Evolutionary conservation across 2,113 vertebrate genomes (phyloP).

Genomic region (Myiagra hebetior): DNA sequence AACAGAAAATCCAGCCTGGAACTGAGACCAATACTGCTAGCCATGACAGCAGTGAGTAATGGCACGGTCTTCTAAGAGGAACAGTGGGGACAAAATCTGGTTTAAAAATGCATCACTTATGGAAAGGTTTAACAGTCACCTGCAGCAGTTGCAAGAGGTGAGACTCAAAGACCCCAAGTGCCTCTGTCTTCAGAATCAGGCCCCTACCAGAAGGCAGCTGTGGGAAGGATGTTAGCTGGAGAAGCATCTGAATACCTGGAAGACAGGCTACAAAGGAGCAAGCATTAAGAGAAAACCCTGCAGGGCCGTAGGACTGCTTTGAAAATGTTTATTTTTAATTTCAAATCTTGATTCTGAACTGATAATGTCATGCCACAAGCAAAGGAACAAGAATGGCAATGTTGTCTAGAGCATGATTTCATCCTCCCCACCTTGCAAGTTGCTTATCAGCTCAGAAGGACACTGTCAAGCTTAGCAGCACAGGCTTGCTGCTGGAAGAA

Average conservation of each 20-base stretch:
- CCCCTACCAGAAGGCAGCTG: not conserved
- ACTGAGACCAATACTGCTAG: not conserved
- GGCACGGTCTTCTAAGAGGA: not conserved
- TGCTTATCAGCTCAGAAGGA: not conserved
- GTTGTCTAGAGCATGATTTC: slow-evolving; percentile 25
- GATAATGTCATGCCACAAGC: slow-evolving; percentile 19
- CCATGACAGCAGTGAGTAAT: not conserved
- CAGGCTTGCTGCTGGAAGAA: slow-evolving; percentile 2
- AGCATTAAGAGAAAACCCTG: not conserved
- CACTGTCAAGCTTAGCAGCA: not conserved
- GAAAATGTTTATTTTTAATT: slow-evolving; percentile 24
- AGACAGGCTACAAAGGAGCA: slow-evolving; percentile 12
- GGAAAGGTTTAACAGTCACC: not conserved
- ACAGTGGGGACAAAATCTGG: not conserved
- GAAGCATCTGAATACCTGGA: slow-evolving; percentile 13
- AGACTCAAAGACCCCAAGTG: not conserved
- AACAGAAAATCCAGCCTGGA: not conserved
- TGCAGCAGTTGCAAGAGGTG: not conserved
- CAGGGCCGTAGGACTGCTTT: not conserved
- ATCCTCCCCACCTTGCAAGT: not conserved
- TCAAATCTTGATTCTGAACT: slow-evolving; percentile 3
- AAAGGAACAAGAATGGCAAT: not conserved
- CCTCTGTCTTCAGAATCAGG: not conserved
- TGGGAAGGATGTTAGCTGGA: not conserved
- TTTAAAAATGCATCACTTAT: not conserved